phyloP scores from a whole-genome alignment of 1,140 invertebrate genomes.

The Nautilus pompilius region DNA sequence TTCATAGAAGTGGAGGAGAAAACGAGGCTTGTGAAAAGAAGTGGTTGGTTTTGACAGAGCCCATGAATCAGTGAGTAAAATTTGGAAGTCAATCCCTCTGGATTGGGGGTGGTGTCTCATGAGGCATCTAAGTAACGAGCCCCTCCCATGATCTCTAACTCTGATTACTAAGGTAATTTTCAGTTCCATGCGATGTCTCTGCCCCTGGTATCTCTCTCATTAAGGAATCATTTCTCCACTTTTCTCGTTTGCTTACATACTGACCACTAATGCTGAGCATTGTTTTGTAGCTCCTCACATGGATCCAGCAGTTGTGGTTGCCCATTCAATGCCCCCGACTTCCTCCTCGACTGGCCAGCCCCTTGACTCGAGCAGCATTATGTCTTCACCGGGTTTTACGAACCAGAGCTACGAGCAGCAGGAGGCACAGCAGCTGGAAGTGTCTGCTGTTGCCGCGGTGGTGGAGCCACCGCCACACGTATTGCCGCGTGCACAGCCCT shows the following conservation, averaged over 20 bases:
- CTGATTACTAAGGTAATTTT: too few relatives aligned
- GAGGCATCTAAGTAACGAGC: not conserved
- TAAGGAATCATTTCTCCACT: too few relatives aligned
- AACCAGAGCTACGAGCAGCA: not conserved
- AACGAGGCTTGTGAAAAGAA: too few relatives aligned
- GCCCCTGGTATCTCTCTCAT: too few relatives aligned
- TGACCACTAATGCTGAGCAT: too few relatives aligned
- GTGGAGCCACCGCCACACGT: slow-evolving; percentile 1
- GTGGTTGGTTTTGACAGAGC: too few relatives aligned
- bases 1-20: too few relatives aligned
- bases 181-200: too few relatives aligned
- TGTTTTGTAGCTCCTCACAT: slow-evolving; percentile 46
- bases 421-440: not conserved
- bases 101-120: too few relatives aligned
- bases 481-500: not conserved
- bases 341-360: slow-evolving; percentile 11
- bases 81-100: too few relatives aligned
- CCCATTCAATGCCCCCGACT: slow-evolving; percentile 38
- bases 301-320: slow-evolving; percentile 56
- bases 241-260: too few relatives aligned
- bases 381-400: not conserved
- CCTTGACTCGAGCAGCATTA: slow-evolving; percentile 4
- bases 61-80: too few relatives aligned
- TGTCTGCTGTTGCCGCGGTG: not conserved
- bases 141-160: not conserved